Conservation (phyloP, 2,797 vertebrate species). For the Epinephelus awoara region DNA sequence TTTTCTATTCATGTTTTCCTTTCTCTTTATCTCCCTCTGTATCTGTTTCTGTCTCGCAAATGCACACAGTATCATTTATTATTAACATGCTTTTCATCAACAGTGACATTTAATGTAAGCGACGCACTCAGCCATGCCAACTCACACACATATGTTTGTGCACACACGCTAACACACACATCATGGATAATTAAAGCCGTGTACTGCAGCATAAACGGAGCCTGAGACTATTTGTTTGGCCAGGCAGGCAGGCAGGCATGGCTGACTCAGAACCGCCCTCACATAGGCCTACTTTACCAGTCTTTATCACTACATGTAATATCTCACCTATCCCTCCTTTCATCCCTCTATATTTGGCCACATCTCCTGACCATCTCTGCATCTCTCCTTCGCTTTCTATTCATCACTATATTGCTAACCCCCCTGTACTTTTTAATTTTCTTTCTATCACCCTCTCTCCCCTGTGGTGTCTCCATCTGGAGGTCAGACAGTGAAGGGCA, state of each 20-base stretch:
- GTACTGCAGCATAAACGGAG: conserved; percentile 35
- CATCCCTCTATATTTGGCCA: conserved; percentile 65
- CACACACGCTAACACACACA: conserved; percentile 43
- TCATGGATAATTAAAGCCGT: conserved; percentile 60
- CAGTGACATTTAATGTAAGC: conserved; percentile 61
- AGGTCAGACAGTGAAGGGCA: conserved; percentile 87
- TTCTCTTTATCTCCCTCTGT: conserved; percentile 7
- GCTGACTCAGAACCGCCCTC: conserved; percentile 72
- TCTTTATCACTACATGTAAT: conserved; percentile 58
- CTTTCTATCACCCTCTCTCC: conserved; percentile 79
- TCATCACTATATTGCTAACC: conserved; percentile 67
- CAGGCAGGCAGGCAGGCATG: conserved; percentile 37
- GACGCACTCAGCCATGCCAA: conserved; percentile 37
- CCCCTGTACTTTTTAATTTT: conserved; percentile 86
- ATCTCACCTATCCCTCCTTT: conserved; percentile 62
- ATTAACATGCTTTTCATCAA: conserved; percentile 72
- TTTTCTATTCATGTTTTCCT: conserved; percentile 9
- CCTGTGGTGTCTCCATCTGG: conserved; percentile 88
- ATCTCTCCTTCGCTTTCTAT: conserved; percentile 63
- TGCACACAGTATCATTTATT: conserved; percentile 58
- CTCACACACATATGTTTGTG: conserved; percentile 29
- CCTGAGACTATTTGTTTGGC: conserved; percentile 50
- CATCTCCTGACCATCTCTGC: conserved; percentile 53
- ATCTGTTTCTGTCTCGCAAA: conserved; percentile 23
- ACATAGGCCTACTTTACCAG: conserved; percentile 56